phyloP scores from a whole-genome alignment of 2,113 vertebrate species.

The Mustelus asterias region DNA sequence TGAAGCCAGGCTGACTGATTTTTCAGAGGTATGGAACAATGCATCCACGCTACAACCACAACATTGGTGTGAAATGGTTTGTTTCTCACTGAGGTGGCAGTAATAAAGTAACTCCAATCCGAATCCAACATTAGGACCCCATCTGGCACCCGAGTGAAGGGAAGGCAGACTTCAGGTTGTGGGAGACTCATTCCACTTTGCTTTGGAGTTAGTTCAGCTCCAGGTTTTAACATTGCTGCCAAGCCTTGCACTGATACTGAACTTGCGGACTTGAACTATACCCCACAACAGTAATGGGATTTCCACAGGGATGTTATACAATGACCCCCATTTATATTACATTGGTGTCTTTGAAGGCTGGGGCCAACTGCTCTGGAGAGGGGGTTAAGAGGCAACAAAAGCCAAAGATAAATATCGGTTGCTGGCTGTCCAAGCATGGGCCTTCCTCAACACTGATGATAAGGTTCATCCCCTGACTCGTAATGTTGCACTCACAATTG shows the following conservation, averaged over 20 bases:
- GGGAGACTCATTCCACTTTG: background rate
- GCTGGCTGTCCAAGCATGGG: background rate
- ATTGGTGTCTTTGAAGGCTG: background rate
- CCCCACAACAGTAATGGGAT: background rate
- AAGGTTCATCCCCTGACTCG: background rate
- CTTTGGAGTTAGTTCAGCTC: background rate
- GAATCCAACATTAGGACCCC: background rate
- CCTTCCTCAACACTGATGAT: background rate
- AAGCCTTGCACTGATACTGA: background rate
- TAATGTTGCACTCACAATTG: background rate
- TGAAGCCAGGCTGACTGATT: slow-evolving; percentile 63
- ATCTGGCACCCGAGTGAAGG: background rate
- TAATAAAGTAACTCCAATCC: background rate
- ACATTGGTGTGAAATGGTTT: background rate
- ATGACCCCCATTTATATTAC: background rate
- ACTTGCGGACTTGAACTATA: background rate
- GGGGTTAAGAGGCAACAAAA: background rate
- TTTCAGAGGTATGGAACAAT: slow-evolving; percentile 56
- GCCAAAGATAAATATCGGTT: background rate
- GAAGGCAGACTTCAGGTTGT: background rate
- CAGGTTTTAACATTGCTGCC: background rate
- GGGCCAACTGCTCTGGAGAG: background rate
- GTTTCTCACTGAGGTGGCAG: background rate
- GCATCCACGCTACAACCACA: background rate
- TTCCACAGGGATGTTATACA: background rate